Evolutionary conservation across 2,797 vertebrate species (phyloP), one percentile per base, ranked within the genome.

Genomic region (Helostoma temminkii): DNA sequence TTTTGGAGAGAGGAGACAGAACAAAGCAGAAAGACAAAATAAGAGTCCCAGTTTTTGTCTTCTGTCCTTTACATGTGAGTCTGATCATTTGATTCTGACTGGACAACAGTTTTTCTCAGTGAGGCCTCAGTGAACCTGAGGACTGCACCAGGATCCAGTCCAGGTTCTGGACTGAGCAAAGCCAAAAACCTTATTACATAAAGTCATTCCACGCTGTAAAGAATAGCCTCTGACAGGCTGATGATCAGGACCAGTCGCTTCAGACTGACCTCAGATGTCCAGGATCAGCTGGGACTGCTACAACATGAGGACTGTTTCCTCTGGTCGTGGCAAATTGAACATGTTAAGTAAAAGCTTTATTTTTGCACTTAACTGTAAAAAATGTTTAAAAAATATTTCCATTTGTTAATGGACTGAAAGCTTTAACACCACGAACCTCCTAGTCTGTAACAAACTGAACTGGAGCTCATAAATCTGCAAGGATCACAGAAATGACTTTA

Each of bases 1-100:
- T 56, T 71, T 71, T 71, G 59, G 19, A 55, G 32, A 7, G 9
- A 39, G 30, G 41, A 21, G 43, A 50, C 54, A 15, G 6, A 25
- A 3, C 14, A 0, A 22, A 60, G 49, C 49, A 30, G 58, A 2
- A 24, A 41, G 45, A 49, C 54, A 54, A 62, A 62, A 62, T 55
- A 62, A 62, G 62, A 62, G 32, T 42, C 15, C 15, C 9, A 3
- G 5, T 21, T 26, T 4, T 19, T 9, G 10, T 32, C 15, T 14
- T 25, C 16, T 42, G 24, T n/a, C n/a, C 25, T 12, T 45, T 25
- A n/a, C 3, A 11, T 48, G 11, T 16, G 12, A 1, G 2, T 10
- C 16, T 28, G 11, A 18, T 19, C 48, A 12, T 32, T 6, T 19
- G 19, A 50, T 42, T 32, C 34, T 24, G 46, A 69, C 37, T 53